Conservation (phyloP, 2,797 vertebrate species). For the Furcifer pardalis region DNA sequence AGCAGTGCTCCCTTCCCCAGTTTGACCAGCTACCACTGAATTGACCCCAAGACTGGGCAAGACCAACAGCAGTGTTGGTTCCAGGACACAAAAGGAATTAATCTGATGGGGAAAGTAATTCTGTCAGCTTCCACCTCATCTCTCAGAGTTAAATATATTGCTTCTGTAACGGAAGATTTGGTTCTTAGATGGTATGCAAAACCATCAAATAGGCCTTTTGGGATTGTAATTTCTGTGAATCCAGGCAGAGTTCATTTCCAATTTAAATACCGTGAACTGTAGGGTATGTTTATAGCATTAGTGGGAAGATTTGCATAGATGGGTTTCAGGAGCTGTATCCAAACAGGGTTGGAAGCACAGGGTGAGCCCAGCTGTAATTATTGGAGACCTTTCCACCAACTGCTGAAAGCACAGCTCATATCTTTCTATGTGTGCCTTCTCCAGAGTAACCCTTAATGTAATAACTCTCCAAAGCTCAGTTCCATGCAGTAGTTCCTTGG, state of each 20-base stretch:
- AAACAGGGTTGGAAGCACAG: neutral
- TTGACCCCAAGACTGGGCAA: too few relatives aligned
- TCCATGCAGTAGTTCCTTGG: neutral
- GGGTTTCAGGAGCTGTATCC: neutral
- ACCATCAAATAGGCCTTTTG: neutral
- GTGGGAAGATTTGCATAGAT: neutral
- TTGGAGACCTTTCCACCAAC: neutral
- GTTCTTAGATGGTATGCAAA: neutral
- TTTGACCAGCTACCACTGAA: too few relatives aligned
- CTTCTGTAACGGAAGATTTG: neutral
- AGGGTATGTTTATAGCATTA: neutral
- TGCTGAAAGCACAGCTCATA: neutral
- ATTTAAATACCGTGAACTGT: too few relatives aligned
- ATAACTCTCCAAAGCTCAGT: neutral
- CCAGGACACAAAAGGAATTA: neutral
- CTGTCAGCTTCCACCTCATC: neutral
- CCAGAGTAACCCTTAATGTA: neutral
- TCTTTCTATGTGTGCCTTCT: neutral
- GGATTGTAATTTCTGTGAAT: neutral
- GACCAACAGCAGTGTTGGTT: too few relatives aligned
- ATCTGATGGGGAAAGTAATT: neutral
- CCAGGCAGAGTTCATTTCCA: neutral
- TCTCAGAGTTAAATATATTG: neutral
- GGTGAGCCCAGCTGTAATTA: neutral
- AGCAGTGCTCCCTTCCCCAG: too few relatives aligned